Evolutionary conservation across 2,888 invertebrate genomes (phyloP), one percentile per base, ranked within the genome.

Genomic region (Anodontia alba): DNA sequence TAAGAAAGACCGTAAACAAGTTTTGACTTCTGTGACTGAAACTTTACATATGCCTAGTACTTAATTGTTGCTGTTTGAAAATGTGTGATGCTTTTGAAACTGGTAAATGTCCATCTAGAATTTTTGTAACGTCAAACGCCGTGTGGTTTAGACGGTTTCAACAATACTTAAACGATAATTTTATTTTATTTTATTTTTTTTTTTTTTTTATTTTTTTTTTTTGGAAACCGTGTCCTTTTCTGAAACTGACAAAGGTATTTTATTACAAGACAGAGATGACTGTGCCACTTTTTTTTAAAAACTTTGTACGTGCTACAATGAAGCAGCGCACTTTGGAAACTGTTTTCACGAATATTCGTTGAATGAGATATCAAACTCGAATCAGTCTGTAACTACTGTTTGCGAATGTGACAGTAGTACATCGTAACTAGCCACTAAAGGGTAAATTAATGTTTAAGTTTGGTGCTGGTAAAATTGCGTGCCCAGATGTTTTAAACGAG

Each of bases 391-490:
- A 29, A 23, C 54, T 23, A 54, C 10, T 10, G 5, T 62, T 62
- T 62, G 62, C 33, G 62, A 62, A 33, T 62, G 62, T 62, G 62
- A n/a, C n/a, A n/a, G n/a, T n/a, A n/a, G n/a, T n/a, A n/a, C n/a
- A n/a, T n/a, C n/a, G n/a, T n/a, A n/a, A n/a, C n/a, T n/a, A n/a
- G n/a, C n/a, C n/a, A n/a, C n/a, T n/a, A n/a, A n/a, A n/a, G n/a
- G n/a, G n/a, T n/a, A n/a, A n/a, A n/a, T n/a, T n/a, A n/a, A n/a
- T n/a, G n/a, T n/a, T n/a, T n/a, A n/a, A n/a, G n/a, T n/a, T n/a
- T n/a, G n/a, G n/a, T n/a, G n/a, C n/a, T n/a, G n/a, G n/a, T n/a
- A n/a, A n/a, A n/a, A n/a, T n/a, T n/a, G n/a, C n/a, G n/a, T n/a
- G n/a, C n/a, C n/a, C n/a, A n/a, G n/a, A n/a, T n/a, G n/a, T n/a